Evolutionary conservation across 2,797 vertebrate species (phyloP).

Genomic region (Malurus leucopterus): DNA sequence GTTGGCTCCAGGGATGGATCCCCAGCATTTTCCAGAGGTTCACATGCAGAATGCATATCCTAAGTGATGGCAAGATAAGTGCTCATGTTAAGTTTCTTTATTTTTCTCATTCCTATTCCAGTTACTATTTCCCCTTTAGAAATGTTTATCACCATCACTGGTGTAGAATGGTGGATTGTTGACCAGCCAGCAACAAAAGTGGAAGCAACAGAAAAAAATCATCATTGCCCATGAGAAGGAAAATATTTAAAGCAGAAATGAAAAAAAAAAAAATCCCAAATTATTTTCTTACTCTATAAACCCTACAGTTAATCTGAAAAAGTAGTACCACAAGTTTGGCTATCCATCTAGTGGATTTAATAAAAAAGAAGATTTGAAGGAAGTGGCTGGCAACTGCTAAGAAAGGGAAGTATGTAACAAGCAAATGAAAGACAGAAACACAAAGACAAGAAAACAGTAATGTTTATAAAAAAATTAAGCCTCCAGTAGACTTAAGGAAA

Average conservation of each 20-base stretch:
- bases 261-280: not conserved
- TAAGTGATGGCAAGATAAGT: not conserved
- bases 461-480: not conserved
- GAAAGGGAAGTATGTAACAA: not conserved
- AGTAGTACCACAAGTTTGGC: not conserved
- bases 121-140: not conserved
- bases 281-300: not conserved
- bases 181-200: not conserved
- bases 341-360: not conserved
- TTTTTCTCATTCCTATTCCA: not conserved
- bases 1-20: not conserved
- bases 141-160: not conserved
- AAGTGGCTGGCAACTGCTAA: not conserved
- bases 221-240: not conserved
- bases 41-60: not conserved
- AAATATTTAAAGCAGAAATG: not conserved
- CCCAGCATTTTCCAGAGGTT: not conserved
- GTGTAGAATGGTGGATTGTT: not conserved
- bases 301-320: not conserved
- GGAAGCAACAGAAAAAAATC: not conserved
- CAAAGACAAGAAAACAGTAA: not conserved
- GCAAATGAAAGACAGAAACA: not conserved
- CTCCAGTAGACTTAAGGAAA: not conserved
- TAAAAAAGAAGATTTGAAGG: not conserved
- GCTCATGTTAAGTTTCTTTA: not conserved